Evolutionary conservation across 2,797 vertebrate species (phyloP).

Genomic region (Phaenicophaeus curvirostris): DNA sequence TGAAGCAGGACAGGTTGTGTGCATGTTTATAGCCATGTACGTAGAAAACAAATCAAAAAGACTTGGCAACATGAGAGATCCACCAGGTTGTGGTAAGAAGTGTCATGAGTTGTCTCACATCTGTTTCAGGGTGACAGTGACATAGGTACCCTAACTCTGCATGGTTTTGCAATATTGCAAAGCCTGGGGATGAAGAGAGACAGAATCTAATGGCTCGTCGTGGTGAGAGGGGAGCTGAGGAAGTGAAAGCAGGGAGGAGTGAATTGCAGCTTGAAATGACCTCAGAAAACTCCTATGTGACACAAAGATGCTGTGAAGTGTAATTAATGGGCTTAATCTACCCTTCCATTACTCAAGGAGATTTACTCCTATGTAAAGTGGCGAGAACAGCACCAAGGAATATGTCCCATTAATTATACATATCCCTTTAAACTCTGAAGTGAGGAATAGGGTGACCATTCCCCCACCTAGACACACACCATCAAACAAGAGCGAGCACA

Average conservation of each 20-base stretch:
- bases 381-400: not conserved
- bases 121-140: not conserved
- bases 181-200: not conserved
- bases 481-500: not conserved
- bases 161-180: not conserved
- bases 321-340: not conserved
- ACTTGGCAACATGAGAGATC: not conserved
- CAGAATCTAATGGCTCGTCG: not conserved
- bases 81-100: not conserved
- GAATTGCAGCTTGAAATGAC: not conserved
- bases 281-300: not conserved
- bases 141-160: accelerated
- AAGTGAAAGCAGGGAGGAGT: not conserved
- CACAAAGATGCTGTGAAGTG: not conserved
- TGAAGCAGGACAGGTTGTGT: not conserved
- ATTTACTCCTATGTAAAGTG: not conserved
- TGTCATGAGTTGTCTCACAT: not conserved
- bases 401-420: not conserved
- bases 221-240: not conserved
- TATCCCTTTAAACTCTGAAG: not conserved
- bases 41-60: not conserved
- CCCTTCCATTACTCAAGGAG: not conserved
- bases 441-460: not conserved
- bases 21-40: accelerated
- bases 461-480: not conserved